Evolutionary conservation across 2,888 invertebrate species (phyloP), one percentile per base, ranked within the genome.

Genomic region (Mesodorylaimus sp.): DNA sequence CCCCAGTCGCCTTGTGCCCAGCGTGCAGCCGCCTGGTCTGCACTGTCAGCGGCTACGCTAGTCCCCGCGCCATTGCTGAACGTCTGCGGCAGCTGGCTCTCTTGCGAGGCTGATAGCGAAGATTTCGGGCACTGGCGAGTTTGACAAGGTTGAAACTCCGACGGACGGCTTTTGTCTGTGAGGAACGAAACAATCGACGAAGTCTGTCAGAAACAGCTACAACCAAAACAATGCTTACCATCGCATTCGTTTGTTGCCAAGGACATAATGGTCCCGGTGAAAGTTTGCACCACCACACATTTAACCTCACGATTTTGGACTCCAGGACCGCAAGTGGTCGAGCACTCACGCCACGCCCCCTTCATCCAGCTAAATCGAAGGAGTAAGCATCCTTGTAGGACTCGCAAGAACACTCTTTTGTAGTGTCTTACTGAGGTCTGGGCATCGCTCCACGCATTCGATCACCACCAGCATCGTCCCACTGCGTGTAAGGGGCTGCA

Each of bases 211-310:
- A 13, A 16, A 10, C 16, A 13, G 32, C 32, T 13, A 10, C 32
- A 10, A 13, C 32, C 32, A 10, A 10, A 32, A 32, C 10, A 32
- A 32, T 7, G 41, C 44, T 13, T 50, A 60, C 63, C 59, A 52
- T 58, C 57, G 47, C 64, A 64, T 52, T 66, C 64, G 43, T 58
- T 56, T 52, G 58, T 59, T 25, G 66, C 62, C 49, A 66, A 52
- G 46, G 56, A 57, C 50, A 62, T 56, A 46, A 56, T 50, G 24
- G 56, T 55, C 49, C 56, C 56, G 3, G 61, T 58, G 48, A 64
- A 53, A 24, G 59, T 59, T 54, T 62, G 61, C 29, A 57, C 51
- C 3, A 38, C 52, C 32, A 45, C 45, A 44, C 59, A 59, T 39
- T 59, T 56, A 39, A 58, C 53, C 28, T 46, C 53, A 16, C 59